phyloP scores from a whole-genome alignment of 2,888 invertebrate genomes.

The Thera obeliscata region DNA sequence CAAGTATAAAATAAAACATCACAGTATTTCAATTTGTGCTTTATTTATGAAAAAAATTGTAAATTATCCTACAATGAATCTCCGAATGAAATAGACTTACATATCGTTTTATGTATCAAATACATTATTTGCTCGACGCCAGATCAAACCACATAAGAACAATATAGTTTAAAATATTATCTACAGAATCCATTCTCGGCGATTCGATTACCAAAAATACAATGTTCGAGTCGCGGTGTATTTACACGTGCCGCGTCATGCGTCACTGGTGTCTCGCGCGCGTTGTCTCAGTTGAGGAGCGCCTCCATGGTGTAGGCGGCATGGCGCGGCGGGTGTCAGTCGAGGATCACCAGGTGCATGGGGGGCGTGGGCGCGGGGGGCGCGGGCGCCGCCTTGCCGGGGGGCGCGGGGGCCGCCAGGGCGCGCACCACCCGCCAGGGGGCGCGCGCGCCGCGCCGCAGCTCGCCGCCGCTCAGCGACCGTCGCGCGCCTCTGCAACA shows the following conservation, averaged over 20 bases:
- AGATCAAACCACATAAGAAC: conserved; percentile 84
- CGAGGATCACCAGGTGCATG: conserved; percentile 89
- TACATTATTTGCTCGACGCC: conserved; percentile 83
- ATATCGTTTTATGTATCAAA: conserved; percentile 85
- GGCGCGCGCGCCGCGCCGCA: conserved; percentile 37
- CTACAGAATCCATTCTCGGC: conserved; percentile 83
- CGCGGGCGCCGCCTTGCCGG: conserved; percentile 54
- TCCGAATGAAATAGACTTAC: conserved; percentile 86
- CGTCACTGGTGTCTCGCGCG: conserved; percentile 15
- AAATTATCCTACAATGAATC: conserved; percentile 87
- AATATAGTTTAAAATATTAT: conserved; percentile 84
- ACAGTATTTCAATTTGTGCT: conserved; percentile 84
- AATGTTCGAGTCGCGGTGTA: conserved; percentile 65
- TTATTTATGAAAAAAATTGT: conserved; percentile 88
- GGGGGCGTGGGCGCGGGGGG: conserved; percentile 59
- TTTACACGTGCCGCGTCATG: conserved; percentile 60
- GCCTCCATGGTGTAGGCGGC: conserved; percentile 86
- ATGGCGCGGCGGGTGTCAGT: conserved; percentile 86
- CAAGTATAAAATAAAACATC: conserved; percentile 64
- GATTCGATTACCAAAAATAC: conserved; percentile 83
- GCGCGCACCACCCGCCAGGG: conserved; percentile 60
- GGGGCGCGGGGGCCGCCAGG: conserved; percentile 52
- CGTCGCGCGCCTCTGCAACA: conserved; percentile 90
- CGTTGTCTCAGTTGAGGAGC: conserved; percentile 82
- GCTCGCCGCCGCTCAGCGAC: conserved; percentile 66